Conservation (phyloP, 2,797 vertebrate genomes). For the Clangula hyemalis region DNA sequence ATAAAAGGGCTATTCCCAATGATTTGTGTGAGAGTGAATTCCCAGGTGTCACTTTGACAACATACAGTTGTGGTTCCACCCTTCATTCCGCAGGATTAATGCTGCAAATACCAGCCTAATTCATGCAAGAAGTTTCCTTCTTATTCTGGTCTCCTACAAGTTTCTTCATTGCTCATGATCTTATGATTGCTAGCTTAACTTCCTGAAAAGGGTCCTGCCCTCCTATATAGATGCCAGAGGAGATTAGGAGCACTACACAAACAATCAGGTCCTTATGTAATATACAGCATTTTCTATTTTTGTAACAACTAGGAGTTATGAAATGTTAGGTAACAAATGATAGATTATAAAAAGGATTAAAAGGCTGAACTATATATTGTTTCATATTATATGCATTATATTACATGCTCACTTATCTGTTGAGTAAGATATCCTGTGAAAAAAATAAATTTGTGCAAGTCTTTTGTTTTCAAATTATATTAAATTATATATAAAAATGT, state of each 20-base stretch:
- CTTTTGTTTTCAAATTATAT: neutral
- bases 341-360: neutral
- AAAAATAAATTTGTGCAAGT: neutral
- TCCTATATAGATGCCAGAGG: neutral
- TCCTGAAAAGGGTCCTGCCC: neutral
- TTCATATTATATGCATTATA: neutral
- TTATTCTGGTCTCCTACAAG: neutral
- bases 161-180: neutral
- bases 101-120: neutral
- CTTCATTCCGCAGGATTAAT: neutral
- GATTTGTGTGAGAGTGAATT: neutral
- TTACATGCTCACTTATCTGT: rapidly evolving
- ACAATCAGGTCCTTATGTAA: neutral
- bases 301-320: neutral
- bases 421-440: neutral
- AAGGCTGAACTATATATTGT: neutral
- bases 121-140: neutral
- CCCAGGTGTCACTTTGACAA: neutral
- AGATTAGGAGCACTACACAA: neutral
- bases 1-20: neutral
- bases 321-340: neutral
- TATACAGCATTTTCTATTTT: neutral
- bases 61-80: rapidly evolving
- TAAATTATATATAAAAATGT: too few relatives aligned
- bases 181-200: neutral